phyloP scores from a whole-genome alignment of 2,888 invertebrate species.

The Platerodrilus igneus region DNA sequence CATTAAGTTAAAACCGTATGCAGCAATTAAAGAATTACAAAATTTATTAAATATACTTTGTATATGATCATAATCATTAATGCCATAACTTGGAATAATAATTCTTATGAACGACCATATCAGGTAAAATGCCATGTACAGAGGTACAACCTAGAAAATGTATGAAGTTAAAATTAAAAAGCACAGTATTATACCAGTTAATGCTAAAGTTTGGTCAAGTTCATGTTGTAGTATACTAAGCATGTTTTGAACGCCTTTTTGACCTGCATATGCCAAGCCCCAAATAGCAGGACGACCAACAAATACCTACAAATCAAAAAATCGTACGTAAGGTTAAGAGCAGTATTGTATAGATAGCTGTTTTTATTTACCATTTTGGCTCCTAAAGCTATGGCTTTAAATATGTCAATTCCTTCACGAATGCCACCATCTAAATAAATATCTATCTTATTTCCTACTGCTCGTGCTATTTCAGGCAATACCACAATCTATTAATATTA shows the following conservation, averaged over 20 bases:
- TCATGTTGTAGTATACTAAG: constrained; percentile 70
- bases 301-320: constrained; percentile 69
- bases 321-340: too few relatives aligned
- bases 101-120: constrained; percentile 68
- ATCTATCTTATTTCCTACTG: constrained; percentile 65
- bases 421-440: constrained; percentile 88
- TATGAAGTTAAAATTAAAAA: constrained; percentile 1
- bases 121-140: constrained; percentile 57
- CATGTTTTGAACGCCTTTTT: constrained; percentile 70
- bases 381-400: constrained; percentile 86
- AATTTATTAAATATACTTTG: too few relatives aligned
- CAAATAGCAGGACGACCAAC: constrained; percentile 82
- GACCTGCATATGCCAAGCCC: constrained; percentile 75
- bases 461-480: constrained; percentile 72
- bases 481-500: constrained; percentile 81
- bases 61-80: too few relatives aligned
- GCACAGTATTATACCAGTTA: constrained; percentile 74
- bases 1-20: too few relatives aligned
- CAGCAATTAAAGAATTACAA: too few relatives aligned
- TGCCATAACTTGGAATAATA: too few relatives aligned
- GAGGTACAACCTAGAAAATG: constrained; percentile 60
- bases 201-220: constrained; percentile 68
- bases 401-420: constrained; percentile 77
- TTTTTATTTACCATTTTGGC: constrained; percentile 71
- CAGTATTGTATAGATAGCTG: too few relatives aligned